Conservation (phyloP, 2,888 invertebrate species). For the Diarsia mendica region DNA sequence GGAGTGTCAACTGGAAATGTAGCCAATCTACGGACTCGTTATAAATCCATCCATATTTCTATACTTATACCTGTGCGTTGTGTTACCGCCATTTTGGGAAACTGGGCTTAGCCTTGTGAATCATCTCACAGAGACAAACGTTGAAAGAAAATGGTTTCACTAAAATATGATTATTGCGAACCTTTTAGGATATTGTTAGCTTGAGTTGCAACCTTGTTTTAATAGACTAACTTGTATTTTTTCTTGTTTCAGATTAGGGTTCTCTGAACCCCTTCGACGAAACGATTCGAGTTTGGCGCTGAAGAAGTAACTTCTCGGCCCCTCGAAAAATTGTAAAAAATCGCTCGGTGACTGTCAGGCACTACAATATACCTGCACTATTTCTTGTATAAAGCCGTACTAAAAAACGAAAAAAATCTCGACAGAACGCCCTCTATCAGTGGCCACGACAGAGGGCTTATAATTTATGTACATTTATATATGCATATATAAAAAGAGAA, state of each 20-base stretch:
- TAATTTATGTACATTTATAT: constrained; percentile 82
- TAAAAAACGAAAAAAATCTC: constrained; percentile 79
- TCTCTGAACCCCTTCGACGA: constrained; percentile 82
- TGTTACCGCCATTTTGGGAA: constrained; percentile 51
- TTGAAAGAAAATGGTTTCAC: constrained; percentile 50
- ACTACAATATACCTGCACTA: constrained; percentile 83
- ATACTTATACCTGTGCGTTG: constrained; percentile 19
- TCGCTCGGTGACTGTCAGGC: constrained; percentile 88
- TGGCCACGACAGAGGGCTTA: constrained; percentile 86
- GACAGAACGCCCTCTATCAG: constrained; percentile 85
- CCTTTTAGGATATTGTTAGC: neutral
- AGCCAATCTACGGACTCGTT: constrained; percentile 51
- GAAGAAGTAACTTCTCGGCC: constrained; percentile 75
- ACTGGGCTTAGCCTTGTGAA: constrained; percentile 52
- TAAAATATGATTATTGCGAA: constrained; percentile 1
- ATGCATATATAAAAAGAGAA: constrained; percentile 88
- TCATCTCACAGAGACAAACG: constrained; percentile 31
- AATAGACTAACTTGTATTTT: neutral
- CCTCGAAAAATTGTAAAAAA: constrained; percentile 81
- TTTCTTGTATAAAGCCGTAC: constrained; percentile 85
- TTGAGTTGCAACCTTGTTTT: neutral
- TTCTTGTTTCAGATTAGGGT: constrained; percentile 87
- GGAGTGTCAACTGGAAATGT: constrained; percentile 29
- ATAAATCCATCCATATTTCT: constrained; percentile 20
- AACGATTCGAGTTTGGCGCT: constrained; percentile 87